Percentiles rank a stretch among this genome's conserved stretches.
phyloP scores from a whole-genome alignment of 2,113 vertebrate genomes.

The Vanacampus margaritifer region DNA sequence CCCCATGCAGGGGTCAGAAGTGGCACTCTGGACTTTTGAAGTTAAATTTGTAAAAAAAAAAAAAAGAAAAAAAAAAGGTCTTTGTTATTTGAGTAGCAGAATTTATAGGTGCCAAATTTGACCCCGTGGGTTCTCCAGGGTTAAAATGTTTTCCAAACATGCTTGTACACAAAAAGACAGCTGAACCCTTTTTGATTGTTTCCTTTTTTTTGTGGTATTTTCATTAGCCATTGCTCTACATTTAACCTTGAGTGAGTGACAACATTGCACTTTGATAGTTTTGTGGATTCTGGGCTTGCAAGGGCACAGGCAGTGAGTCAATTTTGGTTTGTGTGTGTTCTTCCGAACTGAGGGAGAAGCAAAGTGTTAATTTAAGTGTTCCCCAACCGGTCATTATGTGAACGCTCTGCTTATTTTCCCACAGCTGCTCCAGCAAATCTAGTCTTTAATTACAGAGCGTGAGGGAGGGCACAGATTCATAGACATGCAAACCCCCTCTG shows the following conservation, averaged over 20 bases:
- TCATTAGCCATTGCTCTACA: background rate
- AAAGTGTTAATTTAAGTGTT: constrained; percentile 72
- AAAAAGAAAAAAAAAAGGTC: too few species aligned
- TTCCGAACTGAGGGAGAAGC: constrained; percentile 54
- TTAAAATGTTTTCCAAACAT: too few species aligned
- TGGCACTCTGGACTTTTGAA: too few species aligned
- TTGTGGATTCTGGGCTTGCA: constrained; percentile 50
- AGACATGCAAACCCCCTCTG: constrained; percentile 30
- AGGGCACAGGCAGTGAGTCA: constrained; percentile 42
- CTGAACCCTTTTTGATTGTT: background rate
- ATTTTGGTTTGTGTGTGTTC: constrained; percentile 50
- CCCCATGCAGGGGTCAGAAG: too few species aligned
- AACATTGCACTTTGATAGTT: constrained; percentile 48
- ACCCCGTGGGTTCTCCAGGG: too few species aligned
- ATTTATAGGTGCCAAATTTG: too few species aligned
- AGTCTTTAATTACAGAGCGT: constrained; percentile 69
- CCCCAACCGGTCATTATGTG: constrained; percentile 72
- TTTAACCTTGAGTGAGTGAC: constrained; percentile 36
- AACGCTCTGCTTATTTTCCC: constrained; percentile 70
- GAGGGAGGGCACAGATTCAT: constrained; percentile 51
- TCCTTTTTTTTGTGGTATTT: background rate
- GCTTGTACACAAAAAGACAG: too few species aligned
- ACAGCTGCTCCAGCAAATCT: constrained; percentile 71
- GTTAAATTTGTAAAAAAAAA: too few species aligned
- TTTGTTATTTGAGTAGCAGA: too few species aligned